phyloP scores from a whole-genome alignment of 2,113 vertebrate genomes.

The Mirounga angustirostris region DNA sequence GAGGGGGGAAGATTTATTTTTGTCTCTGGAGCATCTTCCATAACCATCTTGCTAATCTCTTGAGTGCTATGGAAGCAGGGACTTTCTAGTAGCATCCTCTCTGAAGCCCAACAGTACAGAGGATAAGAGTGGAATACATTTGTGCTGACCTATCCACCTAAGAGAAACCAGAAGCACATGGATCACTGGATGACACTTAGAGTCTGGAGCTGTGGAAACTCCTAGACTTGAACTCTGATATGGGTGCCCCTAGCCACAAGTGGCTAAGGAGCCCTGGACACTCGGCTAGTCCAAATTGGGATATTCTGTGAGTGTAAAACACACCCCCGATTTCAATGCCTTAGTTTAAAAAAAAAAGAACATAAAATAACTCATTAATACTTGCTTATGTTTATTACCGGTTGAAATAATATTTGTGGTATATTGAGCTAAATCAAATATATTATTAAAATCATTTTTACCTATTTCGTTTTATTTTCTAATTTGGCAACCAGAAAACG shows the following conservation, averaged over 20 bases:
- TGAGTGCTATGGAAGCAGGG: neutral
- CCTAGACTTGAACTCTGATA: neutral
- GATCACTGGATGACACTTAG: neutral
- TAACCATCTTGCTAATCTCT: neutral
- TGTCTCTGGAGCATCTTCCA: neutral
- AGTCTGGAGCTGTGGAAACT: too few relatives aligned
- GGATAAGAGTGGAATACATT: neutral
- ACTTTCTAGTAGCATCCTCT: neutral
- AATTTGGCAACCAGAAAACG: conserved; percentile 20
- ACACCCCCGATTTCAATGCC: neutral
- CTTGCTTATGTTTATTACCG: neutral
- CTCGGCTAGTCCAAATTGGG: neutral
- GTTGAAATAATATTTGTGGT: neutral
- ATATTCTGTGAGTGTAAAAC: neutral
- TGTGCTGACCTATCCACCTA: neutral
- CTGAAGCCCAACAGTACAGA: neutral
- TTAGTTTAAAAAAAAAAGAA: neutral
- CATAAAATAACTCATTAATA: conserved; percentile 2
- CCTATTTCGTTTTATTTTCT: conserved; percentile 6
- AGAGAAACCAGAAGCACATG: neutral
- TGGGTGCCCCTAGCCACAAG: neutral
- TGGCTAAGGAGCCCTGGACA: neutral
- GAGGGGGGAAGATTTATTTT: neutral
- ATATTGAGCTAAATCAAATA: conserved; percentile 15
- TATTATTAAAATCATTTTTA: neutral